These are phyloP conservation scores for Adela reaumurella DNA, from an alignment of 2,888 invertebrate species.

Conservation along the genomic window DNA sequence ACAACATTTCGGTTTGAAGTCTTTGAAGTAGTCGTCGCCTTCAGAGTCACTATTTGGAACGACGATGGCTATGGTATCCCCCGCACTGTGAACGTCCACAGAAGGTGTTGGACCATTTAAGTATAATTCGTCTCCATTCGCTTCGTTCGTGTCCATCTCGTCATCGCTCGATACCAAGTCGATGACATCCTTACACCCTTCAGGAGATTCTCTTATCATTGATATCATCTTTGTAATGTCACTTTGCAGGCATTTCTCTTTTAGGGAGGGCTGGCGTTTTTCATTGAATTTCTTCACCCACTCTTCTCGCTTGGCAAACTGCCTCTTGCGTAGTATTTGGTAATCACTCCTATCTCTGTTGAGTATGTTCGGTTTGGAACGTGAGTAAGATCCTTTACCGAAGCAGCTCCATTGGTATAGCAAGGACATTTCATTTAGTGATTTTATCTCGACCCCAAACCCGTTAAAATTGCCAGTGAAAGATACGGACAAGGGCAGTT, in stretches of 20 bases:
- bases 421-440: slow-evolving; percentile 55
- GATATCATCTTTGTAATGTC: slow-evolving; percentile 27
- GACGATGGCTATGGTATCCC: slow-evolving; percentile 48
- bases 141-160: slow-evolving; percentile 16
- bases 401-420: slow-evolving; percentile 71
- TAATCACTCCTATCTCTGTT: slow-evolving; percentile 29
- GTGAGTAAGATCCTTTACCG: slow-evolving; percentile 69
- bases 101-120: no score
- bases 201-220: slow-evolving; percentile 26
- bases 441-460: slow-evolving; percentile 60
- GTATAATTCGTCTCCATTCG: slow-evolving; percentile 15
- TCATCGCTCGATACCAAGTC: slow-evolving; percentile 48
- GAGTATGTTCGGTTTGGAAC: slow-evolving; percentile 46
- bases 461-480: slow-evolving; percentile 66
- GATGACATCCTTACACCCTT: slow-evolving; percentile 33
- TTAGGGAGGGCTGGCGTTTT: slow-evolving; percentile 3
- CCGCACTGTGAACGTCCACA: slow-evolving; percentile 21
- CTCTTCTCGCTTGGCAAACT: slow-evolving; percentile 55
- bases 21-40: slow-evolving; percentile 58
- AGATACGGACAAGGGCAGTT: slow-evolving; percentile 15
- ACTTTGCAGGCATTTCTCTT: slow-evolving; percentile 16
- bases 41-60: slow-evolving; percentile 66
- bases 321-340: slow-evolving; percentile 56
- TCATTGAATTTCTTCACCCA: slow-evolving; percentile 46
- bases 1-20: slow-evolving; percentile 58